Conservation (phyloP, 2,888 invertebrate species). For the Cartodere bifasciata region DNA sequence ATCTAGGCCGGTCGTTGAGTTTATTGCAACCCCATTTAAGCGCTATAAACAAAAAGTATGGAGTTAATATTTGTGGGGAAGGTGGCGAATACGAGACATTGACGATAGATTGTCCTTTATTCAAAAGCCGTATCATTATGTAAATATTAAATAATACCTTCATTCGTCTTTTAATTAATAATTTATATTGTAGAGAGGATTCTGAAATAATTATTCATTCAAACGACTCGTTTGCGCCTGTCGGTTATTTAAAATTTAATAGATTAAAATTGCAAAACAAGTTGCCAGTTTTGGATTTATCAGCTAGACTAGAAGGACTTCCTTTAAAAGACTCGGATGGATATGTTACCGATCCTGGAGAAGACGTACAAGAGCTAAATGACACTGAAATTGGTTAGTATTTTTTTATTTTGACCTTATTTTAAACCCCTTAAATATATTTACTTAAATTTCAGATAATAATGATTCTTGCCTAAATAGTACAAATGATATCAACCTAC, state of each 20-base stretch:
- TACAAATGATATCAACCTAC: too few species aligned
- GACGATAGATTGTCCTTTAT: slow-evolving; percentile 93
- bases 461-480: too few species aligned
- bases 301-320: slow-evolving; percentile 26
- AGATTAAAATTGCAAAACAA: slow-evolving; percentile 67
- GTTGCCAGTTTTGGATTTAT: slow-evolving; percentile 33
- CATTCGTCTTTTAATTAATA: too few species aligned
- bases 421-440: too few species aligned
- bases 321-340: slow-evolving; percentile 32
- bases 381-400: slow-evolving; percentile 21
- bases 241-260: slow-evolving; percentile 83
- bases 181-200: slow-evolving; percentile 69
- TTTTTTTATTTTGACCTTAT: too few species aligned
- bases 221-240: slow-evolving; percentile 86
- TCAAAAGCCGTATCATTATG: slow-evolving; percentile 80
- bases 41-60: slow-evolving; percentile 86
- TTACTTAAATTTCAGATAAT: too few species aligned
- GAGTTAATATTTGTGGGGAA: slow-evolving; percentile 92
- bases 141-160: too few species aligned
- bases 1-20: slow-evolving; percentile 74
- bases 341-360: slow-evolving; percentile 32
- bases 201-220: slow-evolving; percentile 80
- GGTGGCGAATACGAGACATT: slow-evolving; percentile 99
- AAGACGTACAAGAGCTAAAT: slow-evolving; percentile 25
- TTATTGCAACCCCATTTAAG: slow-evolving; percentile 80